Conservation (phyloP, 1,140 invertebrate genomes). For the Micrasema minimum region DNA sequence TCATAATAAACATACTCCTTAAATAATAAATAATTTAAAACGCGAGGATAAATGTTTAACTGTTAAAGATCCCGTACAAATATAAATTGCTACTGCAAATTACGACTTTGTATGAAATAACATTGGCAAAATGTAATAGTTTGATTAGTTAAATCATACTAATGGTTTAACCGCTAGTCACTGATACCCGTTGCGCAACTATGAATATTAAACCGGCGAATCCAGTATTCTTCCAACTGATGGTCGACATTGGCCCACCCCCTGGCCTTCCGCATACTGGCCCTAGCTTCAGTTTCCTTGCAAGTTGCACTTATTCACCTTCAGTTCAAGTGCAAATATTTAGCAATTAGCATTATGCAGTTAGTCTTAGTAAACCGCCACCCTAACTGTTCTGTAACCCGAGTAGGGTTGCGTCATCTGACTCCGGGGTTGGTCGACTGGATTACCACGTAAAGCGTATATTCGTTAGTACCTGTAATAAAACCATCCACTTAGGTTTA, state of each 20-base stretch:
- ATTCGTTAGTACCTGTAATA: too few relatives aligned
- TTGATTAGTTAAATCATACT: conserved; percentile 7
- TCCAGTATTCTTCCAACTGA: not conserved
- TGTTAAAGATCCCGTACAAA: conserved; percentile 8
- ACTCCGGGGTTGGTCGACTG: too few relatives aligned
- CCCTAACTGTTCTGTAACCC: not conserved
- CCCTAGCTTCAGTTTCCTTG: not conserved
- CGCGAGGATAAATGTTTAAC: not conserved
- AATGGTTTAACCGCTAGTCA: conserved; percentile 7
- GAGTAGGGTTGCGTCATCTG: too few relatives aligned
- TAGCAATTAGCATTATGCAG: conserved; percentile 2
- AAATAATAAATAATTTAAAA: not conserved
- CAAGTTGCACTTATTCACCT: not conserved
- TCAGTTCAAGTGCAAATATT: not conserved
- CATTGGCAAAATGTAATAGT: too few relatives aligned
- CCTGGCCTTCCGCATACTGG: conserved; percentile 3
- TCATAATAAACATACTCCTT: too few relatives aligned
- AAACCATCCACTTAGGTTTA: too few relatives aligned
- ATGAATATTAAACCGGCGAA: not conserved
- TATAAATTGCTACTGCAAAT: not conserved
- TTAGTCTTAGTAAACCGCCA: not conserved
- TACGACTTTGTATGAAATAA: too few relatives aligned
- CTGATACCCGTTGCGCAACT: conserved; percentile 17
- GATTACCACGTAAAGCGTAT: too few relatives aligned
- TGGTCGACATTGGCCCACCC: conserved; percentile 17